Evolutionary conservation across 1,140 invertebrate species (phyloP), one percentile per base, ranked within the genome.

Genomic region (Stegodyphus dumicola): DNA sequence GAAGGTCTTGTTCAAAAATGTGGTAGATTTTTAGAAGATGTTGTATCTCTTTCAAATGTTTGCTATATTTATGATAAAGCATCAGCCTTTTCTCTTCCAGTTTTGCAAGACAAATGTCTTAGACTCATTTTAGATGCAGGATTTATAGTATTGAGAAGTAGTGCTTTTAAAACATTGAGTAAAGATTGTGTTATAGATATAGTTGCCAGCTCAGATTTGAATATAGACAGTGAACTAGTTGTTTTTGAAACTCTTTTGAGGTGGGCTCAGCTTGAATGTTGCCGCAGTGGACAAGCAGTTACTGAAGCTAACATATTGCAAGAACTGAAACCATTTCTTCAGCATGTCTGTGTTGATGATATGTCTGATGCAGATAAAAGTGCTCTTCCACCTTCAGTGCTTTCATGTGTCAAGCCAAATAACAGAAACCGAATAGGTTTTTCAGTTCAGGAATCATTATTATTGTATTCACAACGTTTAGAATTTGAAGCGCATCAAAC

Each of bases 341-440:
- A 70, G 11, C 64, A 77, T 51, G 67, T 85, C 7, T 85, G 81
- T 15, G 74, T 76, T n/a, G 81, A 85, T 18, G 81, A 85, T 18
- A 85, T 85, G 81, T 85, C 81, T 6, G 81, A 85, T 51, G 74
- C 81, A 13, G 81, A 85, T 6, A 85, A 85, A 11, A 77, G 81
- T 18, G 73, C 73, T 13, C 33, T 85, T 2, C 80, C 80, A 9
- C 13, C 81, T 2, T 33, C 64, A 10, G 75, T 85, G 3, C 54
- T 85, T 2, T 77, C 73, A 2, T 69, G 64, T 13, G 81, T 76
- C 0, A 67, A 76, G 4, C 81, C 81, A 5, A 70, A 69, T 15
- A 77, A 77, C 10, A 73, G 81, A 6, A 85, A 77, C 18, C 73
- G 81, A 0, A 52, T 84, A 5, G 49, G 66, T 5, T 64, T 73